Percentiles rank a stretch among this genome's conserved stretches.
phyloP scores from a whole-genome alignment of 2,797 vertebrate species.

The Echeneis naucrates region DNA sequence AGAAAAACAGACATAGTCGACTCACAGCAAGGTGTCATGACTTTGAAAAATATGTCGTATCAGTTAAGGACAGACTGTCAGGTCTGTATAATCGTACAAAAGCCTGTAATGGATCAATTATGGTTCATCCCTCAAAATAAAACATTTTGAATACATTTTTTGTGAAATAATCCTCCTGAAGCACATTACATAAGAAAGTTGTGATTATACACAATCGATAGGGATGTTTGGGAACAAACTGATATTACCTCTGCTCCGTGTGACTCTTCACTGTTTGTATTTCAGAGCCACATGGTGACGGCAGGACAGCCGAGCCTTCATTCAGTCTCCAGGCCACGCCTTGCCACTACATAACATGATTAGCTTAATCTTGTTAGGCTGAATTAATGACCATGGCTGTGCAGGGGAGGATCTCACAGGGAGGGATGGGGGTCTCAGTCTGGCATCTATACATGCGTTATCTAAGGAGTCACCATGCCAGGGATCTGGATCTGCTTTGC shows the following conservation, averaged over 20 bases:
- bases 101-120: too few species aligned
- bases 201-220: background rate
- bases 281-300: slow-evolving; percentile 59
- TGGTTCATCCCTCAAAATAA: too few species aligned
- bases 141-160: too few species aligned
- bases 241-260: slow-evolving; percentile 6
- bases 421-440: slow-evolving; percentile 35
- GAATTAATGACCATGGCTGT: slow-evolving; percentile 75
- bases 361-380: slow-evolving; percentile 83
- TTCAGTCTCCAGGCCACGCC: slow-evolving; percentile 62
- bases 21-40: background rate
- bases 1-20: background rate
- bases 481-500: slow-evolving; percentile 42
- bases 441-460: slow-evolving; percentile 31
- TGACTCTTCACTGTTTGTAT: slow-evolving; percentile 52
- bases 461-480: slow-evolving; percentile 40
- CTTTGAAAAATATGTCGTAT: background rate
- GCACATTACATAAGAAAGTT: background rate
- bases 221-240: slow-evolving; percentile 6
- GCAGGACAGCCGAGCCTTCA: slow-evolving; percentile 64
- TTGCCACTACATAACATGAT: slow-evolving; percentile 79
- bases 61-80: background rate
- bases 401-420: slow-evolving; percentile 32
- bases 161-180: too few species aligned
- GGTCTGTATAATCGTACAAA: background rate